A percentile compares a stretch with the other conserved stretches of the same genome.
Conservation (phyloP, 1,140 invertebrate genomes). For the Nephila pilipes region DNA sequence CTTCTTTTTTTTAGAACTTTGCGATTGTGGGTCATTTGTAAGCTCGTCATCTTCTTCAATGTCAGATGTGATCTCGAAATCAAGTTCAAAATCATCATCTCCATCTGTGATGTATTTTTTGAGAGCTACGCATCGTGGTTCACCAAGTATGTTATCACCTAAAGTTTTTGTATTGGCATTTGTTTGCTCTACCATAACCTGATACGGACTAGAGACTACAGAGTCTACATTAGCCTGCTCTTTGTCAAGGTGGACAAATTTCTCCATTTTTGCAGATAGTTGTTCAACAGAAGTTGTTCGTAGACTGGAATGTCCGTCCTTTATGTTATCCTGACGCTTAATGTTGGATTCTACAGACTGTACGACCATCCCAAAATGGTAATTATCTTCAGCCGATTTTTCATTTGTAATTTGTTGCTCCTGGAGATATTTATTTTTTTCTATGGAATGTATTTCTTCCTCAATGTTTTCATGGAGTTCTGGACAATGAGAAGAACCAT, state of each 20-base stretch:
- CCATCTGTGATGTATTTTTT: neutral
- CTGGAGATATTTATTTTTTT: neutral
- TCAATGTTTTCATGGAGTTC: neutral
- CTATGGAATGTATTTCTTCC: neutral
- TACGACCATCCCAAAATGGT: neutral
- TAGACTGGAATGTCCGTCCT: neutral
- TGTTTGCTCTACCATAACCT: neutral
- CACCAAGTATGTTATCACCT: neutral
- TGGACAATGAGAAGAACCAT: neutral
- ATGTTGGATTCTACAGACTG: neutral
- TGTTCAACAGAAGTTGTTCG: neutral
- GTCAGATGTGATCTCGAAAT: constrained; percentile 13
- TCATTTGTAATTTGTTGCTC: neutral
- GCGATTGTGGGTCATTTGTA: neutral
- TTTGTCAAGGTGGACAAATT: neutral
- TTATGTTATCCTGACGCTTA: neutral
- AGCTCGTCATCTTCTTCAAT: neutral
- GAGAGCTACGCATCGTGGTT: constrained; percentile 40
- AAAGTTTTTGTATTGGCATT: neutral
- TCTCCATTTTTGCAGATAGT: neutral
- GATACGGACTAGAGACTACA: neutral
- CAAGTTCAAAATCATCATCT: neutral
- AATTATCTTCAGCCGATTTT: neutral
- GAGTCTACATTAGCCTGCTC: too few relatives aligned
- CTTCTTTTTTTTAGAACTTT: neutral